Base-by-base conservation (phyloP, 2,113 vertebrate genomes). In the Cyanoderma ruficeps region DNA sequence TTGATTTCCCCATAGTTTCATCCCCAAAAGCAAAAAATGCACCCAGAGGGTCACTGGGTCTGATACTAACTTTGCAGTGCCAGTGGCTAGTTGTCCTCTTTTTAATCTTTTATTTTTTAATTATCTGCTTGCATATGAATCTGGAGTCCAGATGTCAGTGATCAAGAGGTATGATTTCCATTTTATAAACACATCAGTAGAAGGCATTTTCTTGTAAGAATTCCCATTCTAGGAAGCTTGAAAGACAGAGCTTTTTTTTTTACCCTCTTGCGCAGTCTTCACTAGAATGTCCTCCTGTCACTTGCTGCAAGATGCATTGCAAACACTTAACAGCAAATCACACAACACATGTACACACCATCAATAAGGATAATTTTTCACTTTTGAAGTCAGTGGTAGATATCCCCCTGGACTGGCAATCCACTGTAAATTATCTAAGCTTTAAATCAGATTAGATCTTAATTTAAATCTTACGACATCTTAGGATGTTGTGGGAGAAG, bases 111-210 rank as follows among this genome's bases (percentile, higher is more conserved):
- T 87, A 39, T 94, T 97, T 94, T 97, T 96, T 83, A 97, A 96
- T 97, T 96, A 97, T 97, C 70, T 83, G 69, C 91, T 97, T 97
- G 94, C 94, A 94, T 89, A 94, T 90, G 96, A 97, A 98, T 98
- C 98, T 99, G 98, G 96, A 60, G 89, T 98, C 98, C 99, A 99
- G 99, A 99, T 99, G 99, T 97, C 94, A 83, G 72, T 93, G 94
- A 95, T 97, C 91, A 97, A 96, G 96, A 97, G 74, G 81, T 95
- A 96, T 95, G 93, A 97, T 97, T 98, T 98, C 98, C 87, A 86
- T 97, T 97, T 96, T 41, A 83, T 94, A 98, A 97, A 91, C 92
- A 96, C 97, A 98, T 98, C 97, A 98, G 98, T 98, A 96, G 97
- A 98, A 98, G 89, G 95, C 95, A 95, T 97, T 97, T 96, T 93